Conservation (phyloP, 2,113 vertebrate genomes). For the Strix aluco region DNA sequence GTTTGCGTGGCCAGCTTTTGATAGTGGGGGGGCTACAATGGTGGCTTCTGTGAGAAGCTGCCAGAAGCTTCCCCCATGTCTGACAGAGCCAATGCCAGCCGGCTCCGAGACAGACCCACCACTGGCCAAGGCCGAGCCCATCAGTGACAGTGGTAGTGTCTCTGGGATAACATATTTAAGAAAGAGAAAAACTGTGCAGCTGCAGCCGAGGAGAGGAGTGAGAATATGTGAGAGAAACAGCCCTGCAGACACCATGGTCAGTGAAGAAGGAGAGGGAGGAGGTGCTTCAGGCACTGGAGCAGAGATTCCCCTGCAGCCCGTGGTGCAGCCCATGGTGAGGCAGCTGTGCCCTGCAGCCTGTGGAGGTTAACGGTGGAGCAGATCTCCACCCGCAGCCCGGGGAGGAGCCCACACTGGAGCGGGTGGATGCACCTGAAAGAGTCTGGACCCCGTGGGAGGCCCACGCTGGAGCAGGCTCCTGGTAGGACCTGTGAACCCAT, state of each 20-base stretch:
- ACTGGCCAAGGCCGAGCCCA: background rate
- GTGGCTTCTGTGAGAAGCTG: background rate
- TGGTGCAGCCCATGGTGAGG: background rate
- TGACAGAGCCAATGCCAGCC: background rate
- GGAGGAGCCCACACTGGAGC: background rate
- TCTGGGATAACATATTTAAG: background rate
- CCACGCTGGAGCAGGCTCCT: background rate
- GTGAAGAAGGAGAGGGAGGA: background rate
- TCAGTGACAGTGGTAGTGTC: background rate
- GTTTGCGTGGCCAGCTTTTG: background rate
- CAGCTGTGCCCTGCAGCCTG: background rate
- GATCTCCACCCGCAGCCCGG: background rate
- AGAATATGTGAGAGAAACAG: background rate
- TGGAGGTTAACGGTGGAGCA: background rate
- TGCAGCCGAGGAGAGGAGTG: background rate
- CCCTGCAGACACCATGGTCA: background rate
- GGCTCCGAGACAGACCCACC: fast-evolving
- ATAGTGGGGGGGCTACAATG: background rate
- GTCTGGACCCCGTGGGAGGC: background rate
- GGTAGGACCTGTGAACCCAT: background rate
- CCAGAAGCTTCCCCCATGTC: background rate
- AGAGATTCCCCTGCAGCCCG: background rate
- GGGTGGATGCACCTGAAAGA: background rate
- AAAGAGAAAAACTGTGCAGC: background rate
- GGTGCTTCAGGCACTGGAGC: fast-evolving